Evolutionary conservation across 2,888 invertebrate genomes (phyloP).

Genomic region (Agrilus cyanescens): DNA sequence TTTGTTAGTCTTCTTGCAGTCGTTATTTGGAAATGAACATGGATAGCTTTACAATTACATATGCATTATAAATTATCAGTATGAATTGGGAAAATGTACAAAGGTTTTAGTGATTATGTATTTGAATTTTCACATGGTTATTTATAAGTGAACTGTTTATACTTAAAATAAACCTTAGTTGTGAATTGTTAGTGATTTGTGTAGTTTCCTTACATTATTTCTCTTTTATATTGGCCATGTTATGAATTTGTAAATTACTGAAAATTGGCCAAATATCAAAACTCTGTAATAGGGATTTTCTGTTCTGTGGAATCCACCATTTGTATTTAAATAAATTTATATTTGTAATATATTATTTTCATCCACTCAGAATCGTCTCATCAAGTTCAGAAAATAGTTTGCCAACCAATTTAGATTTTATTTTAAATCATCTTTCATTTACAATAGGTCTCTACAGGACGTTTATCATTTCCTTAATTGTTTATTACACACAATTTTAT

Average conservation of each 20-base stretch:
- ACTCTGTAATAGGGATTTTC: constrained; percentile 29
- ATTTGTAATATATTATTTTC: constrained; percentile 25
- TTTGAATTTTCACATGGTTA: constrained; percentile 11
- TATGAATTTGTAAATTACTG: constrained; percentile 22
- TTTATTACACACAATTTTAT: no score
- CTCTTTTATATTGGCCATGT: constrained; percentile 27
- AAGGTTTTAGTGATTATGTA: neutral
- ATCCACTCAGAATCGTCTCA: no score
- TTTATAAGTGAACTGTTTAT: constrained; percentile 18
- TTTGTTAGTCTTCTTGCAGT: no score
- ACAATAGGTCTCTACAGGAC: no score
- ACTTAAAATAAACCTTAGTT: constrained; percentile 23
- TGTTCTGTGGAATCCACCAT: constrained; percentile 31
- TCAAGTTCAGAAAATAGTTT: no score
- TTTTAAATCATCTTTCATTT: no score
- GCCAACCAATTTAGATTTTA: no score
- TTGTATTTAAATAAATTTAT: constrained; percentile 37
- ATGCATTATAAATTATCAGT: no score
- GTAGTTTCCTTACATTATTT: constrained; percentile 19
- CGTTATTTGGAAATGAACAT: no score
- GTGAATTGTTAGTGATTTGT: constrained; percentile 27
- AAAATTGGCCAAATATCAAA: constrained; percentile 25
- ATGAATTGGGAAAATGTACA: no score
- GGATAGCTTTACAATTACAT: no score
- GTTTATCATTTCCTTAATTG: no score